A percentile compares a stretch with the other conserved stretches of the same genome.
Conservation (phyloP, 2,797 vertebrate genomes). For the Cyprinella venusta region DNA sequence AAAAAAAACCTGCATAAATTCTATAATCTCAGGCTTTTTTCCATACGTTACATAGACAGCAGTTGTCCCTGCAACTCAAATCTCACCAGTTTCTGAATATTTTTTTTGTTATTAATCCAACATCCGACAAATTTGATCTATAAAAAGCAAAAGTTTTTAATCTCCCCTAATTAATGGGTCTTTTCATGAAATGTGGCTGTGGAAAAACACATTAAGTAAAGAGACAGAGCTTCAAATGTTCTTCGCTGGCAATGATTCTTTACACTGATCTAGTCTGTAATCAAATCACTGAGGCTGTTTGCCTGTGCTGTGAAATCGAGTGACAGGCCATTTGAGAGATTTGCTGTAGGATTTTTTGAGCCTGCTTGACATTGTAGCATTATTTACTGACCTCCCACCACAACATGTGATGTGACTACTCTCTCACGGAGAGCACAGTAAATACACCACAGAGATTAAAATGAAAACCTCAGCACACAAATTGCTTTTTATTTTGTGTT, state of each 20-base stretch:
- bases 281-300: constrained; percentile 58
- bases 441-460: background rate
- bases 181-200: background rate
- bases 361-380: background rate
- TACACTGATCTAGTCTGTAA: constrained; percentile 56
- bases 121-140: background rate
- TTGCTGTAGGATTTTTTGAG: constrained; percentile 70
- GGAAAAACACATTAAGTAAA: constrained; percentile 53
- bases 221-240: constrained; percentile 49
- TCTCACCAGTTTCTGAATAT: background rate
- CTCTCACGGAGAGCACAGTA: background rate
- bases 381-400: background rate
- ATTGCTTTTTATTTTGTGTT: background rate
- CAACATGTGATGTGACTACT: background rate
- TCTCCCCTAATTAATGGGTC: constrained; percentile 1
- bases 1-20: background rate
- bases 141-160: background rate
- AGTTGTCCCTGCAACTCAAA: background rate
- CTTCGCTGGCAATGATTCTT: constrained; percentile 37
- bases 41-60: background rate
- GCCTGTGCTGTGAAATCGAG: constrained; percentile 63
- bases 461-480: background rate
- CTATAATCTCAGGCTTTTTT: background rate
- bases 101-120: constrained; percentile 1
- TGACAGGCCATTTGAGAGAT: constrained; percentile 74